phyloP scores from a whole-genome alignment of 92 coral and sea anemone genomes.

The Epizoanthus rinbou region DNA sequence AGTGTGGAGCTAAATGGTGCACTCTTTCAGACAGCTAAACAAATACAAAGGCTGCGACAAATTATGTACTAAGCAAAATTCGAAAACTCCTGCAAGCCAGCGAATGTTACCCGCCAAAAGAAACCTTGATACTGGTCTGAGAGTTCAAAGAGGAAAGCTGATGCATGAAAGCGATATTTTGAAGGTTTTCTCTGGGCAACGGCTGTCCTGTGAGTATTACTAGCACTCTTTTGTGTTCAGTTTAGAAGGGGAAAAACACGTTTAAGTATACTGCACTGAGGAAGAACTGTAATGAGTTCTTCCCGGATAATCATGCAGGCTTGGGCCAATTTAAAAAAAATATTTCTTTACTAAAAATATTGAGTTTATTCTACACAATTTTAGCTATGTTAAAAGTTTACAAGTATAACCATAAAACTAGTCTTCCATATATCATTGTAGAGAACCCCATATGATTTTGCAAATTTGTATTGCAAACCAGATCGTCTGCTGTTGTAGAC shows the following conservation, averaged over 20 bases:
- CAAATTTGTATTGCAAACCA: background rate
- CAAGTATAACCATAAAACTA: too few species aligned
- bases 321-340: background rate
- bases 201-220: slow-evolving; percentile 12
- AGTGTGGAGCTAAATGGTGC: background rate
- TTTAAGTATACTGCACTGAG: background rate
- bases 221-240: background rate
- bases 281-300: too few species aligned
- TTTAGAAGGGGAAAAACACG: background rate
- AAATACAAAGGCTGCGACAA: slow-evolving; percentile 17
- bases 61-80: slow-evolving; percentile 6
- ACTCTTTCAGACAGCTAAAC: slow-evolving; percentile 14
- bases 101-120: slow-evolving; percentile 7
- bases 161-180: slow-evolving; percentile 1
- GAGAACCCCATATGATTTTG: too few species aligned
- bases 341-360: background rate
- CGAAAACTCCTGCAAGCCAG: background rate
- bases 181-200: slow-evolving; percentile 4
- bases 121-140: background rate
- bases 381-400: background rate
- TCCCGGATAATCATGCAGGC: too few species aligned
- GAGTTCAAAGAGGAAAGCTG: background rate
- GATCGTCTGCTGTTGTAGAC: background rate
- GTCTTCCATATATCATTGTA: too few species aligned
- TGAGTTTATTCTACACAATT: background rate